Base-by-base conservation (phyloP, 2,797 vertebrate species). In the Pelodytes ibericus region DNA sequence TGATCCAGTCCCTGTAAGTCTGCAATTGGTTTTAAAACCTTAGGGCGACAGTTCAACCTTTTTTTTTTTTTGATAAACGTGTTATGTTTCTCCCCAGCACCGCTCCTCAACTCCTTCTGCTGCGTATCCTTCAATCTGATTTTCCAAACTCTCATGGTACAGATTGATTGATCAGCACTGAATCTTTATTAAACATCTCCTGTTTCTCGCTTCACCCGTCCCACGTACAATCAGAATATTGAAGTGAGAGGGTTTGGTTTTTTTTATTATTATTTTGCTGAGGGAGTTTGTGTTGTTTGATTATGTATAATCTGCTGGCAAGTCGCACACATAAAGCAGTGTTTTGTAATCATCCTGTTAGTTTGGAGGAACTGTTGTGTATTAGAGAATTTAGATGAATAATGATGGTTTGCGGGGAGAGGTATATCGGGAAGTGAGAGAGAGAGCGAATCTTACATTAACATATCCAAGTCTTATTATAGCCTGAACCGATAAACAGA, bases 381-480 rank as follows among this genome's bases (percentile, higher is more conserved):
- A 65, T 77, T 77, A 77, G 49, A 51, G 53, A 66, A 53, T 33
- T 16, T 30, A 65, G 69, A 72, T 72, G 75, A 72, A 30, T 77
- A 72, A 71, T 77, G 68, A 77, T 27, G 71, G 51, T 72, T 60
- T 60, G 69, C 51, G 20, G 53, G 53, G 61, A 22, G 60, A 72
- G 66, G 68, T 71, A 47, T 72, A 65, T 77, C 68, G 44, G 33
- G 74, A 47, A 77, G 49, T 39, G 57, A 53, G 61, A 66, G 61
- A 59, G 15, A 27, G 57, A 26, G 68, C 36, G 72, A 77, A 65
- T 72, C 75, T 77, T 66, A 11, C 44, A 72, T 77, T 77, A 77
- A 72, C 75, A 77, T 72, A 65, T 77, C 51, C 69, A 36, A 70
- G n/a, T 72, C 75, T 71, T 71, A 77, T 72, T 71, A 75, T 65